Evolutionary conservation across 2,797 vertebrate species (phyloP), one percentile per base, ranked within the genome.

Genomic region (Lacerta bilineata): DNA sequence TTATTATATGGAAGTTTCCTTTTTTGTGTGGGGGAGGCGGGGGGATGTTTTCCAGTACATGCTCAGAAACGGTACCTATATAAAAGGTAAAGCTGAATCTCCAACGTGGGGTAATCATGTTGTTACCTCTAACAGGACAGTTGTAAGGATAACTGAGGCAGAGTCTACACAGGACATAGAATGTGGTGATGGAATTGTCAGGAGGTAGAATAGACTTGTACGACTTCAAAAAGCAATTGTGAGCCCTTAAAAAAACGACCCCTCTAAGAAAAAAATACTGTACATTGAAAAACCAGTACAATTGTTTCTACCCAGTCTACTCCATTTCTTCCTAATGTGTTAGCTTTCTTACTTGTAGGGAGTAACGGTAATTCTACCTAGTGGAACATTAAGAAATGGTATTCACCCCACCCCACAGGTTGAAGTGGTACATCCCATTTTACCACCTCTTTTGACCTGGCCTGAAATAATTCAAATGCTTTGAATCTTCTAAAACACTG

Each of bases 51-150:
- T 55, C 50, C 50, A 1, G 50, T 55, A 50, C 46, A 50, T 50
- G 76, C 69, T 92, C 93, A n/a, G 29, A 1, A 94, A 92, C 93
- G 93, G 94, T 93, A 90, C 91, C 76, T 85, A 50, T 85, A 3
- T 85, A 3, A 90, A 92, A 88, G 33, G 8, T 79, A 90, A 77
- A n/a, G 33, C 91, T 93, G 39, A 36, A 55, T 76, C 13, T 29
- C 29, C 39, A 78, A 10, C 25, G 20, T 64, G 13, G 39, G 36
- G 6, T 64, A 11, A 36, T 59, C 11, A 64, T 66, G 59, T 13
- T 36, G 4, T 33, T 79, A 33, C 7, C 55, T 46, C 9, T 55
- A 11, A 18, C 15, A 72, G 1, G n/a, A 10, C 27, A 64, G 33
- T 36, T 84, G 17, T 27, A 55, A 41, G 43, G 33, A 18, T 87